Evolutionary conservation across 2,797 vertebrate genomes (phyloP), one percentile per base, ranked within the genome.

Genomic region (Danio kyathit): DNA sequence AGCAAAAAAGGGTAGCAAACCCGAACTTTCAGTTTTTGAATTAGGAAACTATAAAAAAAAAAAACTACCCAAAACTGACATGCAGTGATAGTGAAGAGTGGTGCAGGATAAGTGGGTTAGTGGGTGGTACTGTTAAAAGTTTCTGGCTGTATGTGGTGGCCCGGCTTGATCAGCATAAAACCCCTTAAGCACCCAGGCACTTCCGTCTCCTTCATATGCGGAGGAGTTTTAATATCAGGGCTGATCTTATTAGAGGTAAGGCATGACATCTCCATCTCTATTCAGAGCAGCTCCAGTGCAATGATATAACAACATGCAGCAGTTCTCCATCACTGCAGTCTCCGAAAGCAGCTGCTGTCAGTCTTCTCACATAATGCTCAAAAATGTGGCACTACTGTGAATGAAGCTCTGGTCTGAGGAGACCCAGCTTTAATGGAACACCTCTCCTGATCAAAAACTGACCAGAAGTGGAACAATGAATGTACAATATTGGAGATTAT

Each of bases 161-260:
- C 64, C 19, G 61, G 21, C 71, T 46, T 64, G 29, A 76, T 74
- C 57, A 64, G 61, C 56, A 79, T 79, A 70, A 73, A 83, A 41
- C 76, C 56, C 48, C 13, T 82, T 72, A 76, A 79, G 74, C 19
- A 49, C 38, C 7, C 29, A n/a, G 65, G 43, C 60, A 67, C 43
- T 70, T 71, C 21, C 67, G 11, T 74, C 67, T 74, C 60, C 69
- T 76, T 83, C 61, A 75, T 59, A 61, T 80, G 75, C 52, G 67
- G 72, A 84, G 83, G 85, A 75, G 83, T 80, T 85, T 83, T 83
- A 86, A 84, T 86, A 83, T 77, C 67, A 60, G 44, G 13, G 17
- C 64, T 71, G 78, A 83, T 82, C 79, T 85, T 73, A 83, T 86
- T 83, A 79, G 77, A 85, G 82, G 76, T 83, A 71, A 82, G 72